Percentiles rank a stretch among this genome's conserved stretches.
Evolutionary conservation across 2,113 vertebrate species (phyloP).

Genomic region (Melanerpes aurifrons): DNA sequence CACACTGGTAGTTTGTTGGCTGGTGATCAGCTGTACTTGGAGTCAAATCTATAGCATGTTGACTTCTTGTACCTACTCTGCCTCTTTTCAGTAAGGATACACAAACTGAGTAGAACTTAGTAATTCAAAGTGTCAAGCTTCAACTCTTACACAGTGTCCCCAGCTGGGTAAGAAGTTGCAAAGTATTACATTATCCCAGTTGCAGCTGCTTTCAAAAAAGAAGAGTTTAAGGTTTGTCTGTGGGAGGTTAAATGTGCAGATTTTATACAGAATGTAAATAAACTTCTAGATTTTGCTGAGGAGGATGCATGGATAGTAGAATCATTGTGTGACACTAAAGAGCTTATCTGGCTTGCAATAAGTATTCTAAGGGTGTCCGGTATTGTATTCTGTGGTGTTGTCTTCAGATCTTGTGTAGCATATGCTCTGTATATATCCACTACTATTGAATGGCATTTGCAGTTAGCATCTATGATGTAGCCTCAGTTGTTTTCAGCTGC

Average conservation of each 20-base stretch:
- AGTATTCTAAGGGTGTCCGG: slow-evolving; percentile 3
- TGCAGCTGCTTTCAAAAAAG: slow-evolving; percentile 40
- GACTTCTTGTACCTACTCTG: not conserved
- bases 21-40: not conserved
- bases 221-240: not conserved
- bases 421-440: slow-evolving; percentile 43
- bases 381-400: slow-evolving; percentile 23
- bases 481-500: slow-evolving; percentile 22
- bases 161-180: not conserved
- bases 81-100: not conserved
- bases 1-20: not conserved
- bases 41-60: not conserved
- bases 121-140: not conserved
- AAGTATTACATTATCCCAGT: not conserved
- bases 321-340: slow-evolving; percentile 8
- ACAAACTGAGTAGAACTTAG: not conserved
- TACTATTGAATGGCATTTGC: slow-evolving; percentile 51
- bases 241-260: not conserved
- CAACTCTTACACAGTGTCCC: not conserved
- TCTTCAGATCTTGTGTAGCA: slow-evolving; percentile 39
- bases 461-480: slow-evolving; percentile 61
- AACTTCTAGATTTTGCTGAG: not conserved
- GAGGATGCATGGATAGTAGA: slow-evolving; percentile 4
- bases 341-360: slow-evolving; percentile 4
- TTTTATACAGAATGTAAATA: slow-evolving; percentile 28